Base-by-base conservation (phyloP, 2,797 vertebrate species). In the Pampus argenteus region DNA sequence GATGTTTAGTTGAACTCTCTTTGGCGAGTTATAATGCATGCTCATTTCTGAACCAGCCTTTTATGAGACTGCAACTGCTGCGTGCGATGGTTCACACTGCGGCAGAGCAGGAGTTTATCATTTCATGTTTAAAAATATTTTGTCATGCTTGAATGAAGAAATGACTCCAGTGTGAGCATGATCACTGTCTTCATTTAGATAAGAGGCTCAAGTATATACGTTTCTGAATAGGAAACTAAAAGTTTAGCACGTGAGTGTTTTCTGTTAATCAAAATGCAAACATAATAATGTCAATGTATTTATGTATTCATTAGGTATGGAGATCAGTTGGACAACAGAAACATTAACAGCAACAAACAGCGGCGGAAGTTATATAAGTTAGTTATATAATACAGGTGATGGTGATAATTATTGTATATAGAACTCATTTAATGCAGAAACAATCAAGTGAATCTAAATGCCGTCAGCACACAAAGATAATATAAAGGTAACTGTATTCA, bases 171-270 rank as follows among this genome's bases (percentile, higher is more conserved):
- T 62, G 44, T 52, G 69, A 68, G 81, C 25, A 57, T 81, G 74
- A 81, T 86, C 80, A 49, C 61, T 74, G 57, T 51, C 44, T 80
- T 85, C 66, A 72, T 83, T 85, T 76, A 59, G 82, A 88, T 76
- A 74, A 79, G 68, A 63, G 15, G 59, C 58, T 79, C 34, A 51
- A 79, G 58, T 48, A 61, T 49, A 68, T 62, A 77, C 70, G 63
- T 58, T 42, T 68, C 77, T 77, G 60, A 69, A 62, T 25, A 23
- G 57, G 23, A 81, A 34, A 58, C 67, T 38, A 28, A 2, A 9
- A 71, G 40, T 9, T 71, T 55, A 38, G 71, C 48, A 28, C 25
- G 13, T n/a, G 8, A 69, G 55, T 29, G 15, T 34, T 68, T 18
- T 50, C 15, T 13, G 11, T 20, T 38, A 26, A 60, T 75, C 60